These are phyloP conservation scores for Darevskia nairensis DNA, from an alignment of 2,797 vertebrate species.

Conservation along the genomic window DNA sequence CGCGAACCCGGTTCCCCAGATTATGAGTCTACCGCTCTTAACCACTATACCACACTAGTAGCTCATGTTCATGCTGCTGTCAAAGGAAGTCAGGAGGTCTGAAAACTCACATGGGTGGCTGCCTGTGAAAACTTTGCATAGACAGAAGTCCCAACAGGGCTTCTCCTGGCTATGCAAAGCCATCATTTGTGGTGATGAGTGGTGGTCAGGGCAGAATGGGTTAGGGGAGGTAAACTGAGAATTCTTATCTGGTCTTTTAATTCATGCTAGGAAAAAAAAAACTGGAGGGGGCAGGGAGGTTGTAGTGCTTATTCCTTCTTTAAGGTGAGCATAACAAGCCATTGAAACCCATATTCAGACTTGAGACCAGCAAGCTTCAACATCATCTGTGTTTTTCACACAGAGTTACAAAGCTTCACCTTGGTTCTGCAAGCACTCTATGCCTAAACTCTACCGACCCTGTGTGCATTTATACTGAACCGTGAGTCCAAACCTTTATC, in stretches of 20 bases:
- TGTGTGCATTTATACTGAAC: conserved; percentile 54
- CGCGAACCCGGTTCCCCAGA: too few relatives aligned
- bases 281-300: not conserved
- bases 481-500: conserved; percentile 54
- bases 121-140: not conserved
- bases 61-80: not conserved
- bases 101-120: not conserved
- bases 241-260: not conserved
- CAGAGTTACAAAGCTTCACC: conserved; percentile 54
- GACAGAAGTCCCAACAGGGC: not conserved
- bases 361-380: conserved; percentile 8
- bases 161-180: not conserved
- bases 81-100: conserved; percentile 18
- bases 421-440: conserved; percentile 50
- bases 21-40: too few relatives aligned
- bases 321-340: not conserved
- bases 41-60: too few relatives aligned
- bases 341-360: not conserved
- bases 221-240: not conserved
- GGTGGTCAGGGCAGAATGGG: too few relatives aligned
- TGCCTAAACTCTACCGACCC: conserved; percentile 12
- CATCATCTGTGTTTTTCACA: conserved; percentile 27
- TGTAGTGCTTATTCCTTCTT: not conserved
- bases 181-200: not conserved
- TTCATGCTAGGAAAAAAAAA: not conserved